A percentile compares a stretch with the other conserved stretches of the same genome.
These are phyloP conservation scores for Hyperopisus bebe DNA, from an alignment of 2,113 vertebrate genomes.

Conservation along the genomic window DNA sequence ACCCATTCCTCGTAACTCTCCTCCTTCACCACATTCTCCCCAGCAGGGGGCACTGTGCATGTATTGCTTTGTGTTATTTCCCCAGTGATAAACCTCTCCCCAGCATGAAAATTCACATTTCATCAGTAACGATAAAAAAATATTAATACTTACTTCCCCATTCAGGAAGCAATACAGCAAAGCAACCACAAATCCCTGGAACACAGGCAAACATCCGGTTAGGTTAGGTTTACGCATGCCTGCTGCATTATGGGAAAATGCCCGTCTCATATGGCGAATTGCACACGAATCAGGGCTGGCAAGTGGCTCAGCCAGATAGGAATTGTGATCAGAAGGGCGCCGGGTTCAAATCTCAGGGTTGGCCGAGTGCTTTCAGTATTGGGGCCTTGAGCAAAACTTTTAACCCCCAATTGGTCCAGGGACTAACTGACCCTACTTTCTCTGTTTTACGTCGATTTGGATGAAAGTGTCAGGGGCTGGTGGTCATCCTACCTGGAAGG, in stretches of 20 bases:
- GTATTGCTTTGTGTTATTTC: background rate
- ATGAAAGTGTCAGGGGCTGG: background rate
- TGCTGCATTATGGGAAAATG: background rate
- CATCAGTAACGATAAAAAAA: background rate
- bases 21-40: background rate
- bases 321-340: background rate
- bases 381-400: background rate
- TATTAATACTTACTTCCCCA: constrained; percentile 73
- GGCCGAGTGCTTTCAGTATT: background rate
- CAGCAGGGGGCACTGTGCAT: background rate
- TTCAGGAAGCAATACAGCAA: constrained; percentile 98
- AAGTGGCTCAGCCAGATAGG: background rate
- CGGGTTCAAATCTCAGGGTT: background rate
- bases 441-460: background rate
- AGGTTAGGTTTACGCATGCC: background rate
- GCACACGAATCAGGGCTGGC: background rate
- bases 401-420: background rate
- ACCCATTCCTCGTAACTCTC: background rate
- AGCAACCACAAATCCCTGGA: constrained; percentile 88
- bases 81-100: background rate
- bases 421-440: background rate
- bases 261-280: background rate
- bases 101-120: background rate
- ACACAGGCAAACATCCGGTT: constrained; percentile 30
- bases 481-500: constrained; percentile 77